Conservation (phyloP, 2,113 vertebrate genomes). For the Scartelaos histophorus region DNA sequence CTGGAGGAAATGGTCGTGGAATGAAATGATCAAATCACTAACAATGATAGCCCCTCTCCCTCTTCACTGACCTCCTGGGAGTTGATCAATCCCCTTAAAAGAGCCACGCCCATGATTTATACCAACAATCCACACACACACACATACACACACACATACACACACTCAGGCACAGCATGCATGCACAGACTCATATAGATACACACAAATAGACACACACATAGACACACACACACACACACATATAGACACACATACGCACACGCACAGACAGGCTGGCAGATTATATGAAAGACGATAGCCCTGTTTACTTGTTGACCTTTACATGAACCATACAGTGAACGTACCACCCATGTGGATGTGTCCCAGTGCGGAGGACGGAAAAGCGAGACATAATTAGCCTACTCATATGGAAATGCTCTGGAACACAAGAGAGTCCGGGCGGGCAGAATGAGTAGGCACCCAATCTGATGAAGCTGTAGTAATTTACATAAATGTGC, state of each 20-base stretch:
- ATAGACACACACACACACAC: constrained; percentile 14
- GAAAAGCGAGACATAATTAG: constrained; percentile 46
- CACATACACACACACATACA: constrained; percentile 9
- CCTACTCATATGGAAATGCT: constrained; percentile 51
- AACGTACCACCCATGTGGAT: constrained; percentile 50
- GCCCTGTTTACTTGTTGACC: constrained; percentile 62
- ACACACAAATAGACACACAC: constrained; percentile 7
- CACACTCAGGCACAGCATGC: too few species aligned
- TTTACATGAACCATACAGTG: constrained; percentile 49
- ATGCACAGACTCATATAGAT: neutral
- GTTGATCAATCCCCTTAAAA: constrained; percentile 40
- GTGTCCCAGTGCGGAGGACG: constrained; percentile 30
- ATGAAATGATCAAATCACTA: constrained; percentile 35
- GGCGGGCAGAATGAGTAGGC: constrained; percentile 41
- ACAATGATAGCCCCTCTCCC: constrained; percentile 34
- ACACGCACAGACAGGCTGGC: constrained; percentile 23
- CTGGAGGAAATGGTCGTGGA: constrained; percentile 31
- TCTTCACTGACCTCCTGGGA: constrained; percentile 32
- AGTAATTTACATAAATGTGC: constrained; percentile 62
- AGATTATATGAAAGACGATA: constrained; percentile 49
- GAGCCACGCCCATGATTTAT: constrained; percentile 16
- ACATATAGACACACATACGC: constrained; percentile 15
- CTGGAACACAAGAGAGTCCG: constrained; percentile 48
- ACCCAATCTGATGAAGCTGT: constrained; percentile 53
- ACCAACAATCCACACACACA: constrained; percentile 9